Percentiles rank a stretch among this genome's conserved stretches.
phyloP scores from a whole-genome alignment of 2,888 invertebrate genomes.

The Melanostoma scalare region DNA sequence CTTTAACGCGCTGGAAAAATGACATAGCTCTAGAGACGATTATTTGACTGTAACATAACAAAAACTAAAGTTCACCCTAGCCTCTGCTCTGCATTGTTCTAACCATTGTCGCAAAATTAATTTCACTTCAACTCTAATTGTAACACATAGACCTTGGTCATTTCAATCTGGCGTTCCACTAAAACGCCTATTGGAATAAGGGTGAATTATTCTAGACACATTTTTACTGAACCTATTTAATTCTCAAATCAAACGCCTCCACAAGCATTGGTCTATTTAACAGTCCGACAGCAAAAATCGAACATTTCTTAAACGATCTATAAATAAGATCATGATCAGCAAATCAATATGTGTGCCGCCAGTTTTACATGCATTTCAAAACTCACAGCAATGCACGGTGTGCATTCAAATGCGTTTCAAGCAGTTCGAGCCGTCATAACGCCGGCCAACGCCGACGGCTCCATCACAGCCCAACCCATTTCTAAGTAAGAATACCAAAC shows the following conservation, averaged over 20 bases:
- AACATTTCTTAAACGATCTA: slow-evolving; percentile 21
- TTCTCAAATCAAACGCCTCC: slow-evolving; percentile 1
- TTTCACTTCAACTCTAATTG: too few species aligned
- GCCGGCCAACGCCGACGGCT: slow-evolving; percentile 17
- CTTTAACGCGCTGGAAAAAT: too few species aligned
- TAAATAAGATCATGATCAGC: slow-evolving; percentile 21
- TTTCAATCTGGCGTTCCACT: too few species aligned
- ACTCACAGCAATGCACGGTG: slow-evolving; percentile 5
- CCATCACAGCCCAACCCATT: slow-evolving; percentile 27
- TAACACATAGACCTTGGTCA: too few species aligned
- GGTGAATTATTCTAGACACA: too few species aligned
- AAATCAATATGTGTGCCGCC: slow-evolving; percentile 23
- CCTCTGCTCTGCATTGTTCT: too few species aligned
- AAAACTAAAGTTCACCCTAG: too few species aligned
- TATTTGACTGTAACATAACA: too few species aligned
- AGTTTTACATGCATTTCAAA: slow-evolving; percentile 34
- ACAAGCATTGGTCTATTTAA: slow-evolving; percentile 19
- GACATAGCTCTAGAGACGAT: too few species aligned
- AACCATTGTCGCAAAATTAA: too few species aligned
- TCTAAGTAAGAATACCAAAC: slow-evolving; percentile 31
- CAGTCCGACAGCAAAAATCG: slow-evolving; percentile 13
- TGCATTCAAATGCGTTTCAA: slow-evolving; percentile 25
- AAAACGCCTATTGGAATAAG: too few species aligned
- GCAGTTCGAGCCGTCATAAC: slow-evolving; percentile 11
- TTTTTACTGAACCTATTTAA: too few species aligned